Evolutionary conservation across 2,113 vertebrate species (phyloP), one percentile per base, ranked within the genome.

Genomic region (Cyanoramphus novaezelandiae): DNA sequence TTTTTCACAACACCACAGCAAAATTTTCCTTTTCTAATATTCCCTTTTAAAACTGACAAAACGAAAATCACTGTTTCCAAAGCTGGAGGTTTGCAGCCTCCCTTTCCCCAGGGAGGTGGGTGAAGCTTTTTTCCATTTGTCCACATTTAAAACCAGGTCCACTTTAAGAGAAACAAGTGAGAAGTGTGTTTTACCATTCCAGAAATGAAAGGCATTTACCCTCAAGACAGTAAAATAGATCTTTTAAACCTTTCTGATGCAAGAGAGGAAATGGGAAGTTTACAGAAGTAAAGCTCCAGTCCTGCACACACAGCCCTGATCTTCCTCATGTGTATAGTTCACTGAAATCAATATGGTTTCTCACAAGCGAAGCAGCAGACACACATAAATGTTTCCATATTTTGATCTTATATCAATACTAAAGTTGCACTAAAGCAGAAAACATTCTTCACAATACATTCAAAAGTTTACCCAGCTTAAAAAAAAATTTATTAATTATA

Each of bases 201-300:
- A 95, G 86, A 90, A 96, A 93, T 93, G 88, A 84, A 95, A 95
- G 69, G 83, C 69, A 94, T 97, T 96, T 94, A 95, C 90, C 95
- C 95, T 93, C 47, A 60, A 95, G 92, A 94, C 90, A 96, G 77
- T 81, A 59, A 92, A 91, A 55, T 62, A 83, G 68, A 88, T 86
- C 69, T 91, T 78, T 92, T 86, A 94, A 96, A 93, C 83, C 60
- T 57, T 49, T 86, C 72, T 71, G 92, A 88, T 77, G 79, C 76
- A 50, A 86, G 71, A 76, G 70, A 86, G 90, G 92, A 95, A 94
- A 95, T 77, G 39, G 29, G 76, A 86, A 90, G 76, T 80, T 92
- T 81, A 75, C 60, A 92, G 17, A 94, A 87, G 65, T 75, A 78
- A 92, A 88, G 65, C 79, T 70, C 33, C 60, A 77, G 72, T 23